Percentiles rank a stretch among this genome's conserved stretches.
Conservation (phyloP, 2,888 invertebrate genomes). For the Epirrhoe tristata region DNA sequence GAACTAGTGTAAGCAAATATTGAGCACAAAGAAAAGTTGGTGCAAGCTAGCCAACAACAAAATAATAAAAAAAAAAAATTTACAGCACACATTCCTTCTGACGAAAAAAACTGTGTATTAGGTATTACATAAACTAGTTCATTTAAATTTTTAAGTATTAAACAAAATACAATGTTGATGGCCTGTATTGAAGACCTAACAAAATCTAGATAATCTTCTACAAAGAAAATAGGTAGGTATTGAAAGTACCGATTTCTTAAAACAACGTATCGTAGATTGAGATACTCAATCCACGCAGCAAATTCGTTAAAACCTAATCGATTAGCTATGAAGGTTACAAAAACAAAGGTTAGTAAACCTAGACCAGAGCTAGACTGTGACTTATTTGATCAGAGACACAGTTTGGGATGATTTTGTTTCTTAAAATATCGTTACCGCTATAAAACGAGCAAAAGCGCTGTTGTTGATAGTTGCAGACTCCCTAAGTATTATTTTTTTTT, state of each 20-base stretch:
- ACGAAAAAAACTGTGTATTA: too few species aligned
- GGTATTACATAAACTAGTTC: too few species aligned
- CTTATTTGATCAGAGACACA: conserved; percentile 4
- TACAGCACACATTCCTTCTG: too few species aligned
- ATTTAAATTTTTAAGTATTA: too few species aligned
- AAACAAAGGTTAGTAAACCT: conserved; percentile 33
- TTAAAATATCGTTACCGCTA: neutral
- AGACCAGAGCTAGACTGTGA: conserved; percentile 15
- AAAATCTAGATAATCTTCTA: neutral
- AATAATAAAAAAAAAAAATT: too few species aligned
- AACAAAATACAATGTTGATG: too few species aligned
- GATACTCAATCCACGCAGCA: neutral
- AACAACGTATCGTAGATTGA: neutral
- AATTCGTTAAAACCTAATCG: conserved; percentile 23
- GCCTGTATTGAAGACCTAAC: neutral
- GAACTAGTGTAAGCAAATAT: too few species aligned
- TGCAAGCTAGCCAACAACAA: too few species aligned
- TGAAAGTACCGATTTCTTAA: neutral
- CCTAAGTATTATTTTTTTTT: too few species aligned
- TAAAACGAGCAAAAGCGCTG: neutral
- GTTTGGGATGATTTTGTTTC: neutral
- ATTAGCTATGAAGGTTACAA: conserved; percentile 28
- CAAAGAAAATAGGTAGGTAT: neutral
- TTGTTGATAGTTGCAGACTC: too few species aligned
- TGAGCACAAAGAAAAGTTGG: too few species aligned